Evolutionary conservation across 2,888 invertebrate species (phyloP), one percentile per base, ranked within the genome.

Genomic region (Lasioglossum oenotherae): DNA sequence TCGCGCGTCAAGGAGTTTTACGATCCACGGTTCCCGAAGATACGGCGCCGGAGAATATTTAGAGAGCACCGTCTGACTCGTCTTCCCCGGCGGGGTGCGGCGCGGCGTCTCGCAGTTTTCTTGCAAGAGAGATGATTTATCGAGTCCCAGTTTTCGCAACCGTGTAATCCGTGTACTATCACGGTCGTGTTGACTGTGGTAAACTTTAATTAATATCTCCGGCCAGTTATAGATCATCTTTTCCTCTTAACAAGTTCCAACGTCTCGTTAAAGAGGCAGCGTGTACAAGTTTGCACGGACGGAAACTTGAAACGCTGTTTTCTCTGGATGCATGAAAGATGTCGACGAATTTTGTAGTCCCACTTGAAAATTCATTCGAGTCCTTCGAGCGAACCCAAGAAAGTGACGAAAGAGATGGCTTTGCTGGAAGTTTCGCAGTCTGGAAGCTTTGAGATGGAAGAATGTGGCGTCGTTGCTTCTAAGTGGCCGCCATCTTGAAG

Each of bases 131-230:
- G n/a, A 44, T 60, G 74, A 82, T 81, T 74, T 27, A 74, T 74
- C 46, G 67, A n/a, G 12, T 31, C 10, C 31, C 23, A 4, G 44
- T 19, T 64, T n/a, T 38, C 19, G 31, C 72, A n/a, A 35, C 31
- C 31, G 31, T 46, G 71, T 31, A 16, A 1, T 14, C 10, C 8
- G 19, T 67, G n/a, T n/a, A 16, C n/a, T 16, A 35, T 38, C 14
- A 12, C n/a, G 76, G 23, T 64, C 64, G 10, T 4, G 69, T 23
- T 41, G 46, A 16, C n/a, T 27, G 46, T 10, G 16, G 31, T 31
- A 80, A 53, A 81, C 49, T 46, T 74, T 71, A 74, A 82, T 75
- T 75, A 74, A 46, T 27, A 38, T 57, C 64, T 4, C 12, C 8
- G 64, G 35, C 44, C n/a, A 44, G 23, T 74, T 71, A 35, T 27